Evolutionary conservation across 2,797 vertebrate genomes (phyloP).

Genomic region (Hirundo rustica): DNA sequence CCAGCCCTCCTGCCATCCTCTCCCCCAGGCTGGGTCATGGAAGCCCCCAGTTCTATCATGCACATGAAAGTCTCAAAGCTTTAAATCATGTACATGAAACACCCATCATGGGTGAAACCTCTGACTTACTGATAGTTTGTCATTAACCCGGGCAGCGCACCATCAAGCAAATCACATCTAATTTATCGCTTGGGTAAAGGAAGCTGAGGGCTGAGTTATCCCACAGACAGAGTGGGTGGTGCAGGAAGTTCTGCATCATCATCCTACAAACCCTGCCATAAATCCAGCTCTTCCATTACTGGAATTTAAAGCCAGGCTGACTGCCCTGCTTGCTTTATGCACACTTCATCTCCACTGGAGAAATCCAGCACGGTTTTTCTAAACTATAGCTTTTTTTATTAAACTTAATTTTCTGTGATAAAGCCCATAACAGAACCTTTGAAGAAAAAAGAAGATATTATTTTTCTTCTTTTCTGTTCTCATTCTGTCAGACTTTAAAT

Average conservation of each 20-base stretch:
- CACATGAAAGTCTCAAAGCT: neutral
- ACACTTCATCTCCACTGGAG: neutral
- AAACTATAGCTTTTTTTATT: neutral
- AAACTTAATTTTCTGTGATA: neutral
- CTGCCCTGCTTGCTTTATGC: neutral
- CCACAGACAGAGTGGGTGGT: neutral
- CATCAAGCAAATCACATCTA: neutral
- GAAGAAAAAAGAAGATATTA: neutral
- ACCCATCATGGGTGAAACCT: neutral
- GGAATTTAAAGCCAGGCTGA: neutral
- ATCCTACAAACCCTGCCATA: neutral
- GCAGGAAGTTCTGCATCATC: neutral
- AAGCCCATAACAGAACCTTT: neutral
- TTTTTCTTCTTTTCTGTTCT: neutral
- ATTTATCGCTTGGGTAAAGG: neutral
- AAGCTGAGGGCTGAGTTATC: neutral
- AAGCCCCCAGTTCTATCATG: neutral
- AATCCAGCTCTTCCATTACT: neutral
- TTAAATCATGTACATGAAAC: neutral
- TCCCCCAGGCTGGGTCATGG: neutral
- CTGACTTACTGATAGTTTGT: neutral
- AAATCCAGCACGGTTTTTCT: neutral
- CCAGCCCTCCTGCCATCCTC: rapidly evolving
- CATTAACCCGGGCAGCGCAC: neutral
- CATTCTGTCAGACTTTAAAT: neutral